Percentiles rank a stretch among this genome's conserved stretches.
Conservation (phyloP, 2,113 vertebrate species). For the Zapornia atra region DNA sequence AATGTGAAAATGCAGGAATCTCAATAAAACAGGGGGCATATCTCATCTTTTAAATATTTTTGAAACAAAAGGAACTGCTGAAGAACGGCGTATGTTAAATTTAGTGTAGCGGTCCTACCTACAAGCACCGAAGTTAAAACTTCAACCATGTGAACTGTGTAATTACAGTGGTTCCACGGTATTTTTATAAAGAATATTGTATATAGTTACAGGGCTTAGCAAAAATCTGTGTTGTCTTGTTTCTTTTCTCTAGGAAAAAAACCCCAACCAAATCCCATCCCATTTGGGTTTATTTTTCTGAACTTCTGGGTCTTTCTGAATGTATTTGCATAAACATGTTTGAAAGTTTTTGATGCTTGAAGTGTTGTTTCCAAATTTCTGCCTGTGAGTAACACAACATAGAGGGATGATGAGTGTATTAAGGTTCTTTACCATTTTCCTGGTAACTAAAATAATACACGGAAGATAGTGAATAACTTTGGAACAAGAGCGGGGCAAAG, state of each 20-base stretch:
- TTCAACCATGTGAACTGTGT: not conserved
- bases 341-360: not conserved
- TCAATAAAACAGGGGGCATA: not conserved
- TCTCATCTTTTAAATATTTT: not conserved
- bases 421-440: not conserved
- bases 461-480: not conserved
- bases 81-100: not conserved
- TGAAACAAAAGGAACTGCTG: not conserved
- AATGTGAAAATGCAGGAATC: not conserved
- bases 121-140: not conserved
- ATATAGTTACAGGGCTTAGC: slow-evolving; percentile 29
- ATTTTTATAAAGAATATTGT: slow-evolving; percentile 36
- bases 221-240: slow-evolving; percentile 26
- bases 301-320: slow-evolving; percentile 51
- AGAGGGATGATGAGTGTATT: not conserved
- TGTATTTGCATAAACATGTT: slow-evolving; percentile 8
- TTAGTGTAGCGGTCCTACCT: not conserved
- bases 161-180: slow-evolving; percentile 14
- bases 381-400: not conserved
- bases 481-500: not conserved
- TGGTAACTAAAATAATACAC: not conserved
- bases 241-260: slow-evolving; percentile 36
- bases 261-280: not conserved
- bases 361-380: not conserved
- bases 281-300: slow-evolving; percentile 43